Evolutionary conservation across 2,113 vertebrate species (phyloP), one percentile per base, ranked within the genome.

Genomic region (Meleagris gallopavo): DNA sequence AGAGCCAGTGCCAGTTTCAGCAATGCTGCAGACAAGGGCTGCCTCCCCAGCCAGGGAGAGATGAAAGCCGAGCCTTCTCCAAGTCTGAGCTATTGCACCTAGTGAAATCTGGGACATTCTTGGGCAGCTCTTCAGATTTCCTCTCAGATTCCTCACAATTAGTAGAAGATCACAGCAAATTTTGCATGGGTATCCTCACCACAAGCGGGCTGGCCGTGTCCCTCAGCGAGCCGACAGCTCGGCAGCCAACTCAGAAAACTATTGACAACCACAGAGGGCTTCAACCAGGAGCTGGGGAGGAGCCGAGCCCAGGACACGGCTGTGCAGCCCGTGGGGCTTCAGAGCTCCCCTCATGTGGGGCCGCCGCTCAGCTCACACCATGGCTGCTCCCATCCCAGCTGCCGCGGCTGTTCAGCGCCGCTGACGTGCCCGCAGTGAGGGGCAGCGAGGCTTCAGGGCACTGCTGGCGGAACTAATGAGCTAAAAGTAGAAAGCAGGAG

Each of bases 401-500:
- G 90, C 91, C 91, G 8, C 2, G 61, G 65, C 32, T 65, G 18
- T 89, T 93, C 10, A 58, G 46, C 71, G 55, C 72, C 81, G 71
- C 62, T 69, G 83, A 81, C 27, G 3, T 71, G 88, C 76, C 74
- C 69, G 74, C 13, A 7, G 83, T 40, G 81, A 71, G 29, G 85
- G 72, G 79, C 94, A 91, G 73, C 2, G 36, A 74, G 82, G 46
- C 82, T 48, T 41, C 61, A 36, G 79, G 13, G 83, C 22, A n/a
- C 78, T 27, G 0, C 4, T 6, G 4, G 67, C 89, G 85, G 89
- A 94, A 92, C 95, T 95, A 94, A 92, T 38, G 79, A 88, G 96
- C 94, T 95, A 94, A 94, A 94, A 92, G 81, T 87, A 87, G 94
- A 89, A 91, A 86, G 55, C 88, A 54, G 93, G 83, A 96, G 93